These are phyloP conservation scores for Medauroidea extradentata DNA, from an alignment of 1,140 invertebrate species.

Conservation along the genomic window DNA sequence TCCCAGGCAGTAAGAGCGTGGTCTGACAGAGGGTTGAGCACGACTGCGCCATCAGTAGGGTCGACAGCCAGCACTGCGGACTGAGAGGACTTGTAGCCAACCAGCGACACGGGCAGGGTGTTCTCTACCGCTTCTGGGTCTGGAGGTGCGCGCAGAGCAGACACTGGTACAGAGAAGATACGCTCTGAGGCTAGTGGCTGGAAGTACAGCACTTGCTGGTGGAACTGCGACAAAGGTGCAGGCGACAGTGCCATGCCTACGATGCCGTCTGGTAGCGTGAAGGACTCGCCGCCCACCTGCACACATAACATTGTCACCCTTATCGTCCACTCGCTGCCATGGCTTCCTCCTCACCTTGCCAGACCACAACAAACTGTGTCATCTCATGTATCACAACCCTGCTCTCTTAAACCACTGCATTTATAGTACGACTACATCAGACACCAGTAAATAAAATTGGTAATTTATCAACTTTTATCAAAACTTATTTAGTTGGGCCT, in stretches of 20 bases:
- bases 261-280: slow-evolving; percentile 74
- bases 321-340: no score
- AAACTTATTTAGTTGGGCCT: no score
- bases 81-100: slow-evolving; percentile 76
- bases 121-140: slow-evolving; percentile 50
- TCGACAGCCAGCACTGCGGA: slow-evolving; percentile 67
- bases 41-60: slow-evolving; percentile 31
- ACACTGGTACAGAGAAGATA: slow-evolving; percentile 70
- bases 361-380: no score
- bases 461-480: no score
- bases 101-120: slow-evolving; percentile 64
- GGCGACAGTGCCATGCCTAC: slow-evolving; percentile 72
- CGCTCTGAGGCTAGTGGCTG: slow-evolving; percentile 78
- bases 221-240: slow-evolving; percentile 25
- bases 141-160: slow-evolving; percentile 63
- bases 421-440: no score
- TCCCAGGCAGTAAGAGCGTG: background rate
- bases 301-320: no score
- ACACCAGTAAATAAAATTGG: no score
- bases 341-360: no score
- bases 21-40: slow-evolving; percentile 3
- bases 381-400: no score
- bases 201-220: slow-evolving; percentile 58
- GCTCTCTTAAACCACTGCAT: no score
- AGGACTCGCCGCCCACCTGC: slow-evolving; percentile 51